Base-by-base conservation (phyloP, 2,888 invertebrate genomes). In the Dioctria linearis region DNA sequence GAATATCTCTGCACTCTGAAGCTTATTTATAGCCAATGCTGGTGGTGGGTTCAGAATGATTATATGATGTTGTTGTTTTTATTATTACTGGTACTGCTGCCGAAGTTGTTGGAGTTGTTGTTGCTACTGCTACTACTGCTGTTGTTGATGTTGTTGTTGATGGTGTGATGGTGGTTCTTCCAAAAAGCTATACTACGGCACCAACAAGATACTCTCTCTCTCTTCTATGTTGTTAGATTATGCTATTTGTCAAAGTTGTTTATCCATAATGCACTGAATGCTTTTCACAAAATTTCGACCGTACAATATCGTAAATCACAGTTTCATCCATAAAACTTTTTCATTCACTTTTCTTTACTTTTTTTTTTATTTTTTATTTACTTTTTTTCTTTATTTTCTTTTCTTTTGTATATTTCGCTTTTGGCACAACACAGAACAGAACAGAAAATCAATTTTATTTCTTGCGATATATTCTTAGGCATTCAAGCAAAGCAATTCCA, bases 191-290 rank as follows among this genome's bases (percentile, higher is more conserved):
- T n/a, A 54, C 54, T 25, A 61, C 61, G 39, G 61, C 25, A 37
- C 25, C 25, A 11, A 9, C 8, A 51, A 9, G 61, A 39, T 8
- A 42, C 63, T 63, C 39, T 46, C 4, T 75, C 25, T 61, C 4
- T 75, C 25, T 61, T 75, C 61, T 75, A 51, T 4, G 11, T 49
- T 39, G 43, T 43, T 5, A 75, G 11, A 42, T n/a, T 75, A 43
- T 5, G 61, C 61, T 49, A 40, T 13, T 78, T 80, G 81, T 81
- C 81, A 81, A 67, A 81, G 81, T 71, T 78, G 78, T 81, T 81
- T 80, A 81, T 81, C 81, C 81, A 81, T 81, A 71, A 42, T 78
- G 42, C 57, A 63, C 69, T 37, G 65, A 46, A 61, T 76, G 25
- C 37, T 61, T 46, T 63, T 76, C 63, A 37, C n/a, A 76, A 63